phyloP scores from a whole-genome alignment of 2,797 vertebrate genomes.

The Manis crassicaudata region DNA sequence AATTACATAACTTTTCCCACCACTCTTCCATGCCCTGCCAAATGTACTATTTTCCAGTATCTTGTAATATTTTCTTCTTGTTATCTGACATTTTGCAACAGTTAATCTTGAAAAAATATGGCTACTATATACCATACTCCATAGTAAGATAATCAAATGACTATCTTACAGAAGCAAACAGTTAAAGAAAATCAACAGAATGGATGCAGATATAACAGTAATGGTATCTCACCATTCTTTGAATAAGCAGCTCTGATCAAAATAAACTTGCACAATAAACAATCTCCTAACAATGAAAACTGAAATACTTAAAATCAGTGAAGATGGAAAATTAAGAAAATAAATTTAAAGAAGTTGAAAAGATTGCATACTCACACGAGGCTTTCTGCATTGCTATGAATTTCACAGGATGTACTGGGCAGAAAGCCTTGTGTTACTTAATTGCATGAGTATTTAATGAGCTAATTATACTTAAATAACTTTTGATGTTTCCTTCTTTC shows the following conservation, averaged over 20 bases:
- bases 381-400: background rate
- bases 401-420: background rate
- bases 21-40: background rate
- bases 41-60: background rate
- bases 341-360: background rate
- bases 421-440: background rate
- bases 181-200: background rate
- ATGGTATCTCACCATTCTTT: background rate
- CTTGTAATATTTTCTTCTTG: background rate
- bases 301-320: constrained; percentile 42
- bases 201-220: background rate
- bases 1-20: background rate
- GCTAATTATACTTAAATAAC: constrained; percentile 14
- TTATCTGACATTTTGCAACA: constrained; percentile 10
- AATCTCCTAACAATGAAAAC: background rate
- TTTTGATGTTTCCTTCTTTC: background rate
- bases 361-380: background rate
- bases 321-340: background rate
- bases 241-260: background rate
- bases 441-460: constrained; percentile 26
- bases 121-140: background rate
- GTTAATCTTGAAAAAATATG: background rate
- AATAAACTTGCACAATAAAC: background rate
- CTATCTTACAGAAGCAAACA: background rate
- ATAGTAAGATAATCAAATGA: background rate